Base-by-base conservation (phyloP, 2,113 vertebrate genomes). In the Sebastes schlegelii region DNA sequence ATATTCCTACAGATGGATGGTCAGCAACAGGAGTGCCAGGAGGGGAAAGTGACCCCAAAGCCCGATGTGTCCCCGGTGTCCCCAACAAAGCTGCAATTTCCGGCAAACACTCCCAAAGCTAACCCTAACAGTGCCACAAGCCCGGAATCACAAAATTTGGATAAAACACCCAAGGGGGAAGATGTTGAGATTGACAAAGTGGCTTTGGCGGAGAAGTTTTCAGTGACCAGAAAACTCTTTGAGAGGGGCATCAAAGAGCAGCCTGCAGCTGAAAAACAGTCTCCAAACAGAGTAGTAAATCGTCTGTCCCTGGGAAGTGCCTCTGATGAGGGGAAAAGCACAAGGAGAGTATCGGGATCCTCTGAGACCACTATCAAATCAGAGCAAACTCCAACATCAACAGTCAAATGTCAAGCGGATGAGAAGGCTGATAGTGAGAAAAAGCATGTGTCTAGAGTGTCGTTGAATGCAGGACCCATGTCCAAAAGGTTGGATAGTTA, bases 1-100 rank as follows among this genome's bases (percentile, higher is more conserved):
- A 97, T 98, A 88, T 97, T 98, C 89, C 92, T 98, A 40, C 97
- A 98, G 55, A 97, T 98, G 97, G 97, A 97, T 74, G 94, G 96
- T 34, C 96, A 92, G 73, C 95, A 89, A 52, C 95, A 93, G 89
- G 97, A 98, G 80, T 90, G 57, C 82, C 91, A 93, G 88, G 97
- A 98, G n/a, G 91, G 60, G 6, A 97, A 97, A 91, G 79, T 91
- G 10, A 71, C 91, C 45, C 57, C 86, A 54, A 97, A 95, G 93
- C 45, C 88, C 0, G 97, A 98, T 0, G 62, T 88, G 0, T 74
- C 90, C 17, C 91, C 86, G 1, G 86, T 92, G 26, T 92, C 94
- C 68, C 94, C 96, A 26, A 85, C 93, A 13, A 95, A 94, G 84
- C 86, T 80, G 49, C 94, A 93, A 11, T 92, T 96, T 88, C 94